Conservation (phyloP, 1,140 invertebrate genomes). For the Caerostris extrusa region DNA sequence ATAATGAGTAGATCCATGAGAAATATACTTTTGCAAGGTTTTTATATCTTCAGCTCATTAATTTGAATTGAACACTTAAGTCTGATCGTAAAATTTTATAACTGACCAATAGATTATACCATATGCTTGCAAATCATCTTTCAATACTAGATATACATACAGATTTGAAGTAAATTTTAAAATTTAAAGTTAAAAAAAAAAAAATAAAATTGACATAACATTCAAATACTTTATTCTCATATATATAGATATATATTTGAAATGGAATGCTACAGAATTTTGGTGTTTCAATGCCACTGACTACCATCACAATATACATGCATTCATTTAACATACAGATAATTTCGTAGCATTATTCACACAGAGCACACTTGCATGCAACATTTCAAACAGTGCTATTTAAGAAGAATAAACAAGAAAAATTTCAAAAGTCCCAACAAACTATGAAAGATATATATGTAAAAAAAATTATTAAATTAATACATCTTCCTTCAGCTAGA, state of each 20-base stretch:
- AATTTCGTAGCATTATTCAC: not conserved
- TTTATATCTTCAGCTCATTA: too few species aligned
- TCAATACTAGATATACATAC: too few species aligned
- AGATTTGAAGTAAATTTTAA: too few species aligned
- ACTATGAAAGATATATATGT: not conserved
- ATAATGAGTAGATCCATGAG: too few species aligned
- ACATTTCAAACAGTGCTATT: not conserved
- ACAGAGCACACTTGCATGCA: not conserved
- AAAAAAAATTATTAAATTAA: not conserved
- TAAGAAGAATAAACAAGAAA: not conserved
- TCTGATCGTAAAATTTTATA: too few species aligned
- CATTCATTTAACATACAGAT: not conserved
- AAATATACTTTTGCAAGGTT: too few species aligned
- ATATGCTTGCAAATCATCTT: too few species aligned
- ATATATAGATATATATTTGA: not conserved
- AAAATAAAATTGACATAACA: not conserved
- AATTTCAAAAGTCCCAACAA: not conserved
- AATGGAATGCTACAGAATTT: conserved; percentile 44
- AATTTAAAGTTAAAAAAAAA: too few species aligned
- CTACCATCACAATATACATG: conserved; percentile 8
- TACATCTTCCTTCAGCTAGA: not conserved
- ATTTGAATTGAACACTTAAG: too few species aligned
- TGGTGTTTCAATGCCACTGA: not conserved
- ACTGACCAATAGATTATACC: too few species aligned
- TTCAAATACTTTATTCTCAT: conserved; percentile 40